phyloP scores from a whole-genome alignment of 2,888 invertebrate genomes.

The Chrysotoxum bicinctum region DNA sequence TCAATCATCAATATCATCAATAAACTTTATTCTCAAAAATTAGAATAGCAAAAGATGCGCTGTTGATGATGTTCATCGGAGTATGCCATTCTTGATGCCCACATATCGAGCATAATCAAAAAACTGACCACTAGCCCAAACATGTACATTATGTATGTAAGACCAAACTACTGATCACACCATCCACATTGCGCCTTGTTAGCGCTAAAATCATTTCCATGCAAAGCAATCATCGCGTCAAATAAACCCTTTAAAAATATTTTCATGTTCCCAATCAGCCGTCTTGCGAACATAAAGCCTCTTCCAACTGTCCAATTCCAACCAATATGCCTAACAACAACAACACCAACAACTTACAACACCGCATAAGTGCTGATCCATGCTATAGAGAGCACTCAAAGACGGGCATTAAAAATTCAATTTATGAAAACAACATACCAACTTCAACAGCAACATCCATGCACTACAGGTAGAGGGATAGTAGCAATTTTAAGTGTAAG shows the following conservation, averaged over 20 bases:
- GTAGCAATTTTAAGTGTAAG: background rate
- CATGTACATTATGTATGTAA: too few species aligned
- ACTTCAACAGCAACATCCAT: constrained; percentile 18
- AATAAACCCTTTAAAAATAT: constrained; percentile 56
- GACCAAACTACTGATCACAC: background rate
- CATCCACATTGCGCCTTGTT: constrained; percentile 16
- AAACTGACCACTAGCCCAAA: background rate
- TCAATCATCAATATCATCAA: too few species aligned
- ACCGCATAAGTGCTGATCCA: constrained; percentile 63
- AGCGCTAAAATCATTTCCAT: constrained; percentile 63
- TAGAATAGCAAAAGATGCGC: too few species aligned
- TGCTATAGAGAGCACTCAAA: constrained; percentile 56
- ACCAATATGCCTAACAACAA: background rate
- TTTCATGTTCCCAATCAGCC: constrained; percentile 51
- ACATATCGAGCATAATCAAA: background rate
- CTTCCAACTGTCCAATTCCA: background rate
- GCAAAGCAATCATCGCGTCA: constrained; percentile 29
- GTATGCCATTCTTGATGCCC: too few species aligned
- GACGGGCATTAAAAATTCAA: constrained; percentile 45
- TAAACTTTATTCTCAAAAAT: too few species aligned
- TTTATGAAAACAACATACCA: constrained; percentile 34
- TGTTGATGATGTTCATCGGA: too few species aligned
- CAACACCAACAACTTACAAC: background rate
- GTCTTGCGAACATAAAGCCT: constrained; percentile 39
- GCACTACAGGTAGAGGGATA: background rate